Evolutionary conservation across 2,888 invertebrate species (phyloP), one percentile per base, ranked within the genome.

Genomic region (Cacoxenus indagator): DNA sequence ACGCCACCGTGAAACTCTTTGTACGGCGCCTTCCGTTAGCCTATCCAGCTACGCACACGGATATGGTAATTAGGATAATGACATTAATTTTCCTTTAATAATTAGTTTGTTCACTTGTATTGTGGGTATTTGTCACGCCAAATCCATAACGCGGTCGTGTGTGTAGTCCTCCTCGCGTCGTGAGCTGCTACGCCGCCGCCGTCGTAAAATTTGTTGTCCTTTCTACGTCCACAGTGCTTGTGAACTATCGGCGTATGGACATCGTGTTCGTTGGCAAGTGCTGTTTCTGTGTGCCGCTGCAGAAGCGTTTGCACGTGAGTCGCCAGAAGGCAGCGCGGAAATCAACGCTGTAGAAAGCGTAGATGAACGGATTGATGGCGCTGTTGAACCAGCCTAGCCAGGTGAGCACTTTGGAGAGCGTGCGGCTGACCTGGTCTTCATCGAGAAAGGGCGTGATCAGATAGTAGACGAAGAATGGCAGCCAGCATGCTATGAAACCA

Each of bases 361-460:
- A 96, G 80, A 96, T 96, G 85, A 96, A 95, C 0, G 96, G 96
- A 88, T 96, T 96, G 73, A 96, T 95, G 4, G 95, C 95, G 0
- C 95, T 95, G 85, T 96, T 96, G 79, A 95, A 93, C 95, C 96
- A 96, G 0, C 95, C 96, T 48, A 96, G 89, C 96, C 96, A 96
- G 1, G 95, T 95, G 65, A 96, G 88, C 66, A 93, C 92, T 59
- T 92, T 92, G 91, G 94, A 93, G 65, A 95, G 86, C 4, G 91
- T 90, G 0, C 90, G 89, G 70, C 90, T 91, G 2, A 92, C 91
- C 76, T 92, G 91, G 65, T 89, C 89, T 67, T 88, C 89, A 0
- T 92, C 91, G 66, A 95, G 90, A 81, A 96, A 95, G 4, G 96
- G 95, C 2, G 93, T 94, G 0, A 95, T 89, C 11, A 96, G 88